Evolutionary conservation across 2,888 invertebrate genomes (phyloP).

Genomic region (Mesorhabditis spiculigera): DNA sequence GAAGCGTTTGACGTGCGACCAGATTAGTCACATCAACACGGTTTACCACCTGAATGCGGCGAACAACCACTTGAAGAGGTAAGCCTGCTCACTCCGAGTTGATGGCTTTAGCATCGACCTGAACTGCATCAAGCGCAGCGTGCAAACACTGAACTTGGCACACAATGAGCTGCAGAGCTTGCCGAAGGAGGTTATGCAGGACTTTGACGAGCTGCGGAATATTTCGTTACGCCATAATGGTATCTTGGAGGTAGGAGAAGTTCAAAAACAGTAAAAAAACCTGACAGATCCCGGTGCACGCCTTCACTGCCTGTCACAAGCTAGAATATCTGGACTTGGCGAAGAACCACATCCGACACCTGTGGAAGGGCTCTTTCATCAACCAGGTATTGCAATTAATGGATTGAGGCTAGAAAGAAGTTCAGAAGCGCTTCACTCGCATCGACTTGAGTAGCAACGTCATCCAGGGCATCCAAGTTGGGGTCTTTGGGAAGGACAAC

Average conservation of each 20-base stretch:
- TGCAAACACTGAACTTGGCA: conserved; percentile 75
- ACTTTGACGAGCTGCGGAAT: conserved; percentile 70
- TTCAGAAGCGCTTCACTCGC: conserved; percentile 26
- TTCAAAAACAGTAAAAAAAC: conserved; percentile 12
- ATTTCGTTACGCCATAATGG: conserved; percentile 66
- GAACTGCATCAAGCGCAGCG: conserved; percentile 42
- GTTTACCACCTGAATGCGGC: conserved; percentile 26
- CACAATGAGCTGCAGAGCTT: conserved; percentile 68
- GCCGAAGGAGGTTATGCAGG: conserved; percentile 65
- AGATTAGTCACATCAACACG: conserved; percentile 7
- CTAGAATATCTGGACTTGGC: conserved; percentile 36
- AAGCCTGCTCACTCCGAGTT: background rate
- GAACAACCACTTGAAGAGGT: conserved; percentile 23
- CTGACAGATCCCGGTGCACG: conserved; percentile 48
- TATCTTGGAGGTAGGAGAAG: conserved; percentile 59
- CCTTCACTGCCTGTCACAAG: conserved; percentile 63
- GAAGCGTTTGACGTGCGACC: conserved; percentile 28
- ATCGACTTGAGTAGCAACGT: conserved; percentile 45
- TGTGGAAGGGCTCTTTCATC: conserved; percentile 49
- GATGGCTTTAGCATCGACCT: conserved; percentile 38
- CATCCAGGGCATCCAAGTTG: conserved; percentile 29
- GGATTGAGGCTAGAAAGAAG: background rate
- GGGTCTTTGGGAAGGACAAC: conserved; percentile 61
- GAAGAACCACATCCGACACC: conserved; percentile 43
- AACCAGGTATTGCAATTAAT: conserved; percentile 29